These are phyloP conservation scores for Sminthurinus signatus DNA, from an alignment of 1,140 invertebrate species.

Conservation along the genomic window DNA sequence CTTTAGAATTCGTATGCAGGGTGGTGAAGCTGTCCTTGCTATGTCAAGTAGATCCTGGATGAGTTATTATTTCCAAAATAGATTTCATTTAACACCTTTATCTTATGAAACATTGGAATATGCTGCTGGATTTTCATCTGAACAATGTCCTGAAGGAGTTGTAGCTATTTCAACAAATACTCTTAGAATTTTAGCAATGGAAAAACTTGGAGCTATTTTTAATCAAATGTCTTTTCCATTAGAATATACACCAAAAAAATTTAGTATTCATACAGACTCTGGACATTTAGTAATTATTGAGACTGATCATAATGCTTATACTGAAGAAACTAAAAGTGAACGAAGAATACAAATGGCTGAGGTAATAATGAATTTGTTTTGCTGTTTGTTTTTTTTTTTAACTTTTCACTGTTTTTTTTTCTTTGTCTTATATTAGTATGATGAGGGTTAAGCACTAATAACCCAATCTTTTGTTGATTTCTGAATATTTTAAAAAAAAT, in stretches of 20 bases:
- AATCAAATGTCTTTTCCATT: conserved; percentile 84
- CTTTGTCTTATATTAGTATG: conserved; percentile 9
- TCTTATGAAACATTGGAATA: conserved; percentile 96
- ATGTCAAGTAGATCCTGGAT: conserved; percentile 98
- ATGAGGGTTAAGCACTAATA: conserved; percentile 12
- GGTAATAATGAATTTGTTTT: conserved; percentile 44
- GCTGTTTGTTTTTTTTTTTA: background rate
- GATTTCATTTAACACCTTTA: conserved; percentile 89
- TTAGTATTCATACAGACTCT: conserved; percentile 88
- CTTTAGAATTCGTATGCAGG: conserved; percentile 91
- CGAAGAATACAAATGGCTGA: conserved; percentile 71
- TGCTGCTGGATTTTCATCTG: conserved; percentile 95
- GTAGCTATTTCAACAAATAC: conserved; percentile 99
- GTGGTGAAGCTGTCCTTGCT: conserved; percentile 88
- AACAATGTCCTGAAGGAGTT: conserved; percentile 98
- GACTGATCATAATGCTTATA: conserved; percentile 98
- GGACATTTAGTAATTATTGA: conserved; percentile 89
- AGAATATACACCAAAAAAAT: conserved; percentile 93
- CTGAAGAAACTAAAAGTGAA: conserved; percentile 91
- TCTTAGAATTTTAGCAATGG: conserved; percentile 90
- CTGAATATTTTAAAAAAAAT: conserved; percentile 16
- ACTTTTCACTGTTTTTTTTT: conserved; percentile 1
- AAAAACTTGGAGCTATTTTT: conserved; percentile 97
- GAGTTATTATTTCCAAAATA: conserved; percentile 89
- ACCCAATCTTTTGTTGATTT: background rate